Evolutionary conservation across 1,140 invertebrate genomes (phyloP), one percentile per base, ranked within the genome.

Genomic region (Rhynchophorus ferrugineus): DNA sequence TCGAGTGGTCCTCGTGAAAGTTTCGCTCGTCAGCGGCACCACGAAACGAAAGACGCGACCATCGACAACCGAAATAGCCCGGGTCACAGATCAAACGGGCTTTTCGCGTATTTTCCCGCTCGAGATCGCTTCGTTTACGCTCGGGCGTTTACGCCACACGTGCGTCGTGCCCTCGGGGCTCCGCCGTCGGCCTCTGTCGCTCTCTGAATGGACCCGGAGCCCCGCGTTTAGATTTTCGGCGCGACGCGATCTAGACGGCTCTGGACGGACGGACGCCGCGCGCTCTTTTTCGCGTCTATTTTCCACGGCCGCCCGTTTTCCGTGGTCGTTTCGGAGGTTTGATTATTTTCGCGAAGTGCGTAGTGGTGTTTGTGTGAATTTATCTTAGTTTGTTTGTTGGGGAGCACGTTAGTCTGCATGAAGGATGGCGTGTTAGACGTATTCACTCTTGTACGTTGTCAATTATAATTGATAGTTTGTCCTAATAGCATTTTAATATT

Each of bases 221-320:
- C 13, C 34, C 18, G 48, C 13, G 36, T 22, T 50, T 43, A 50
- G 48, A 50, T 42, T 50, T 43, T 19, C n/a, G 22, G 22, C 16
- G 48, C 38, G 39, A 50, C 48, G 48, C 14, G 48, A 24, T 50
- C 48, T 50, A 50, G 48, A 42, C 16, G 36, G 35, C 46, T 49
- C 29, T 29, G 42, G 20, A 33, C 22, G n/a, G 16, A 20, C 1
- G 19, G 20, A 20, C 42, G 22, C 8, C 20, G 20, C 42, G 24
- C 42, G 42, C 14, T 9, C 18, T 6, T 24, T 24, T 24, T n/a
- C n/a, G n/a, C n/a, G 1, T 8, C 11, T 24, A 16, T 29, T n/a
- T 18, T 42, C 1, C 1, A 8, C 8, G 3, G 11, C 5, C 7
- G n/a, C 29, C 29, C n/a, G 29, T 38, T 38, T 38, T 38, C 36